Evolutionary conservation across 1,140 invertebrate genomes (phyloP), one percentile per base, ranked within the genome.

Genomic region (Sycophaga agraensis): DNA sequence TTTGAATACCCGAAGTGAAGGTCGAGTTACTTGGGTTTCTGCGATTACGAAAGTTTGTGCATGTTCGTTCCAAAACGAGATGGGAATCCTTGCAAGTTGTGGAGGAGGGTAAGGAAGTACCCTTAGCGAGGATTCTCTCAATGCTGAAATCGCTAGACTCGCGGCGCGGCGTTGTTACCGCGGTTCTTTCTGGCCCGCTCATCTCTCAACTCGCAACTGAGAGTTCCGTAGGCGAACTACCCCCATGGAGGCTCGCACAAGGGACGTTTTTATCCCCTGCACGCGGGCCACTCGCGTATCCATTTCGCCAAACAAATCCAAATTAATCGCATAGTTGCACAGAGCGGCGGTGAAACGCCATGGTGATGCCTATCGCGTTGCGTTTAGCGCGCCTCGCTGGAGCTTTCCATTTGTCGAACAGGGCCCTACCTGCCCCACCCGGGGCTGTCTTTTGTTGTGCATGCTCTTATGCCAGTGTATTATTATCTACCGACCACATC

Each of bases 291-390:
- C 22, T 63, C 40, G 31, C 56, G 60, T 67, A 71, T 73, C 66
- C 55, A 73, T 73, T 77, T 71, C 65, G 55, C 59, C 56, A 53
- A 11, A 60, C 46, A 64, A 68, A 70, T 69, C 69, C 72, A 73
- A 77, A 79, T 79, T 79, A 78, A 61, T 70, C 76, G 77, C 77
- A 73, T 79, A 74, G 75, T 77, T 74, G 76, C 76, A 75, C 74
- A 73, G 50, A 50, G 11, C 0, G 5, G 22, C 24, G 35, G 21
- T 8, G 24, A 37, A 26, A 26, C 45, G 14, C 45, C 24, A 34
- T 9, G 28, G 26, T 59, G 75, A 79, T 78, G 70, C 70, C 71
- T 79, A 79, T 78, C 77, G 66, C 68, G 57, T 72, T 73, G 64
- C 71, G 61, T 66, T 64, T 62, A 17, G 37, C 43, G 43, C 39